Evolutionary conservation across 2,888 invertebrate genomes (phyloP).

Genomic region (Sarcophaga variegata): DNA sequence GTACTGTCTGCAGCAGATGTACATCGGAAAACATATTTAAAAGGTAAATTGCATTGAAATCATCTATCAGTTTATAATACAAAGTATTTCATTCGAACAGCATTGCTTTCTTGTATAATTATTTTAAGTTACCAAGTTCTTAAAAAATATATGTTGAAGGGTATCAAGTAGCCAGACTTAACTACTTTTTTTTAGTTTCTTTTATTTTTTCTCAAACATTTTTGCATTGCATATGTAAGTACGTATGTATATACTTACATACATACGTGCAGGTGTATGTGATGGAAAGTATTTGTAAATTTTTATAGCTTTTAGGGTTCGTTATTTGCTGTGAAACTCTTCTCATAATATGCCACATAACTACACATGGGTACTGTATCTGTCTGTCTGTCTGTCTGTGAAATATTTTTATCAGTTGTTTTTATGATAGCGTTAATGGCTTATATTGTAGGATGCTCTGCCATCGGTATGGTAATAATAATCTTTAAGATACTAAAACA

Average conservation of each 20-base stretch:
- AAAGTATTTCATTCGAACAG: too few relatives aligned
- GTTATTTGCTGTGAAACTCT: too few relatives aligned
- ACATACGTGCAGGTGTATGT: not conserved
- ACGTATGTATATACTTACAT: not conserved
- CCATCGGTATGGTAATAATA: constrained; percentile 34
- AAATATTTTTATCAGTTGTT: constrained; percentile 18
- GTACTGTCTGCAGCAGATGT: too few relatives aligned
- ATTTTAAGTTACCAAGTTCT: too few relatives aligned
- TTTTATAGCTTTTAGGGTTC: constrained; percentile 39
- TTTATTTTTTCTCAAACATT: not conserved
- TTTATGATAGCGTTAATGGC: constrained; percentile 55
- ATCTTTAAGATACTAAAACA: constrained; percentile 11
- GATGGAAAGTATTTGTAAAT: constrained; percentile 24
- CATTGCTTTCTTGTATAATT: too few relatives aligned
- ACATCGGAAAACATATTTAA: too few relatives aligned
- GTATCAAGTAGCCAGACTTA: too few relatives aligned
- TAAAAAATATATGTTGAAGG: too few relatives aligned
- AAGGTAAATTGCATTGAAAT: too few relatives aligned
- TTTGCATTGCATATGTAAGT: constrained; percentile 10
- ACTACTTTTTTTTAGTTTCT: too few relatives aligned
- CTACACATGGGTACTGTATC: not conserved
- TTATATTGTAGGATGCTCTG: constrained; percentile 25
- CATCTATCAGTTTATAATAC: too few relatives aligned
- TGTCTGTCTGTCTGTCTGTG: not conserved
- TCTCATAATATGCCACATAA: too few relatives aligned